Conservation (phyloP, 2,797 vertebrate species). For the Cyclopterus lumpus region DNA sequence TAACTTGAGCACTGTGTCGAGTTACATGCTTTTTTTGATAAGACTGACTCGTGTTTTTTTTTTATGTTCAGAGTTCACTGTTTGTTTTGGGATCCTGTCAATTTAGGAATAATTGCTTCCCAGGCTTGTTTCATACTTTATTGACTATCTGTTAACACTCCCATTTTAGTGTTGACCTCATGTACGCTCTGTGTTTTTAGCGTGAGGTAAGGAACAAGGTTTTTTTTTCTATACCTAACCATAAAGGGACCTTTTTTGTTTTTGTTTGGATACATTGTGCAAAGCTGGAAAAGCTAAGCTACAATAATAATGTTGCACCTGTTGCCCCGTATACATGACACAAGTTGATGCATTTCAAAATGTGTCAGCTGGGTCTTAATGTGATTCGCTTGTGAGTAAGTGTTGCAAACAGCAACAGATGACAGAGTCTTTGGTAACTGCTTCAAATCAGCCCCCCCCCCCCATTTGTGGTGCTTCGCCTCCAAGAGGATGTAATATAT, state of each 20-base stretch:
- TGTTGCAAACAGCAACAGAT: neutral
- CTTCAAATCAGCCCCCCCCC: neutral
- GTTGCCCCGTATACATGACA: neutral
- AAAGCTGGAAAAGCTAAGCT: neutral
- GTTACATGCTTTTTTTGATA: neutral
- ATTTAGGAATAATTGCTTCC: neutral
- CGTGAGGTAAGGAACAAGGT: neutral
- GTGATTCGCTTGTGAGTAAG: neutral
- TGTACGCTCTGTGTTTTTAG: slow-evolving; percentile 2
- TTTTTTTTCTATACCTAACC: neutral
- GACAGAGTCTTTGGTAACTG: neutral
- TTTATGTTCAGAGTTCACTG: neutral
- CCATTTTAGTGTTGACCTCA: slow-evolving; percentile 12
- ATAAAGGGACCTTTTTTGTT: neutral
- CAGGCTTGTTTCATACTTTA: neutral
- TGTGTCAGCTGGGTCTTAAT: neutral
- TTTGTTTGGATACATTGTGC: neutral
- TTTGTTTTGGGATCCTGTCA: neutral
- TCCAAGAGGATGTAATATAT: neutral
- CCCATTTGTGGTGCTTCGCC: neutral
- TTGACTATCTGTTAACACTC: slow-evolving; percentile 4
- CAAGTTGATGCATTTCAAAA: neutral
- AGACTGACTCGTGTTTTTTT: neutral
- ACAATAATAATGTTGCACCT: neutral
- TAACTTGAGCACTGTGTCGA: neutral